Conservation (phyloP, 2,797 vertebrate genomes). For the Enteromius viviparus region DNA sequence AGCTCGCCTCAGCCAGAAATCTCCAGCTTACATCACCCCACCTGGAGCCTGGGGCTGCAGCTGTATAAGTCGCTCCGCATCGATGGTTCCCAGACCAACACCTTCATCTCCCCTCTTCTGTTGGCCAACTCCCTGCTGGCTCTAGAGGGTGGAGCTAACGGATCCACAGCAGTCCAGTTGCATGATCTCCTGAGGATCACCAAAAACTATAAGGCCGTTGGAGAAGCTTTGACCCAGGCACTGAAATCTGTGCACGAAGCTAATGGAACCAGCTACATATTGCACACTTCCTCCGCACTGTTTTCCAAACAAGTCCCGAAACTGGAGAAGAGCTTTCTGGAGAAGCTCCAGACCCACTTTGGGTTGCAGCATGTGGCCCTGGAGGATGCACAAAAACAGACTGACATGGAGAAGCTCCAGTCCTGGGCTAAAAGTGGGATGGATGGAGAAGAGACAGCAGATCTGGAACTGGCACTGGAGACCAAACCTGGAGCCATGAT, state of each 20-base stretch:
- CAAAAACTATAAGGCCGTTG: slow-evolving; percentile 32
- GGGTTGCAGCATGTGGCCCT: slow-evolving; percentile 65
- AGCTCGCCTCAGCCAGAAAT: slow-evolving; percentile 48
- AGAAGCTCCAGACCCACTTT: slow-evolving; percentile 62
- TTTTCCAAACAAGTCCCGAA: slow-evolving; percentile 68
- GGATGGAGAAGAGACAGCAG: slow-evolving; percentile 58
- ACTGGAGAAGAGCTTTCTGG: slow-evolving; percentile 64
- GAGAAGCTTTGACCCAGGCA: slow-evolving; percentile 51
- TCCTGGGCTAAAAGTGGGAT: slow-evolving; percentile 68
- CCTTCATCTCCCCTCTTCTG: slow-evolving; percentile 71
- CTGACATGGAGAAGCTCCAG: slow-evolving; percentile 65
- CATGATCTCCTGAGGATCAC: slow-evolving; percentile 62
- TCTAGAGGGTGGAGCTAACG: slow-evolving; percentile 60
- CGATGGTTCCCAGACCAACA: slow-evolving; percentile 59
- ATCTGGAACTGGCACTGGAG: slow-evolving; percentile 58
- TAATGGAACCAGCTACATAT: slow-evolving; percentile 66
- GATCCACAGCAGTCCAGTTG: slow-evolving; percentile 69
- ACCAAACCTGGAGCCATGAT: slow-evolving; percentile 67
- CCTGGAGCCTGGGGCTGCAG: slow-evolving; percentile 72
- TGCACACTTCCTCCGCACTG: slow-evolving; percentile 64
- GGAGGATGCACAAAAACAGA: slow-evolving; percentile 61
- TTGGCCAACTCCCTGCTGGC: slow-evolving; percentile 67
- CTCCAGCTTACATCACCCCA: slow-evolving; percentile 64
- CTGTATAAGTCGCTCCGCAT: slow-evolving; percentile 65
- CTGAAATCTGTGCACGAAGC: slow-evolving; percentile 60